Percentiles rank a stretch among this genome's conserved stretches.
Evolutionary conservation across 2,888 invertebrate species (phyloP).

Genomic region (Bhutanitis thaidina): DNA sequence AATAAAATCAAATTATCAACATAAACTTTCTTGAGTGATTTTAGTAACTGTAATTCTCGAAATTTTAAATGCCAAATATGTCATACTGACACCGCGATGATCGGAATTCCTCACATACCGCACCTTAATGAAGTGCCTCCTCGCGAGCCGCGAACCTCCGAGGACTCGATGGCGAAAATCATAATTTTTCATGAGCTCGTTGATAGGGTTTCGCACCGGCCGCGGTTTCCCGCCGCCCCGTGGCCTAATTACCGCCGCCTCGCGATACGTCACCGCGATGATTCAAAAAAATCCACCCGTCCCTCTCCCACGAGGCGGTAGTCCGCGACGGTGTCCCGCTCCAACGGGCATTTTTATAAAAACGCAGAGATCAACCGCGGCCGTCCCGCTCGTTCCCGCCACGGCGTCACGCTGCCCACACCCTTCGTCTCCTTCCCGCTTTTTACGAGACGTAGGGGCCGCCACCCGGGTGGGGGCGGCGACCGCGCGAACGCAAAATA

Average conservation of each 20-base stretch:
- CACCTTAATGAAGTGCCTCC: slow-evolving; percentile 62
- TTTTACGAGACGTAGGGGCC: slow-evolving; percentile 80
- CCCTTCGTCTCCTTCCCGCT: slow-evolving; percentile 80
- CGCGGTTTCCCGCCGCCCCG: slow-evolving; percentile 79
- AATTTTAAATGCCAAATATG: slow-evolving; percentile 37
- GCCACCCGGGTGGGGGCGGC: slow-evolving; percentile 74
- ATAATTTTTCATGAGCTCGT: slow-evolving; percentile 79
- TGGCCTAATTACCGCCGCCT: slow-evolving; percentile 76
- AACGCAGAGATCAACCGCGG: slow-evolving; percentile 75
- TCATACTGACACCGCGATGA: slow-evolving; percentile 42
- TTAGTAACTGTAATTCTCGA: too few relatives aligned
- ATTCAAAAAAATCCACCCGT: slow-evolving; percentile 77
- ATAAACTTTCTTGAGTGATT: too few relatives aligned
- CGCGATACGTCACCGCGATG: slow-evolving; percentile 76
- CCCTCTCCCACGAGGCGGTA: slow-evolving; percentile 55
- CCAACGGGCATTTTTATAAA: slow-evolving; percentile 75
- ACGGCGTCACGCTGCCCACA: slow-evolving; percentile 62
- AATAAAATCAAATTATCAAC: too few relatives aligned
- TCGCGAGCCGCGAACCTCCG: slow-evolving; percentile 39
- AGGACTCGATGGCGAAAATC: slow-evolving; percentile 67
- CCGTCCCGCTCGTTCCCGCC: slow-evolving; percentile 75
- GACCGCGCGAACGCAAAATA: slow-evolving; percentile 80
- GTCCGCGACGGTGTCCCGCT: slow-evolving; percentile 56
- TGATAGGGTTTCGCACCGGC: slow-evolving; percentile 76
- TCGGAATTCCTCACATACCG: slow-evolving; percentile 55